Percentiles rank a stretch among this genome's conserved stretches.
phyloP scores from a whole-genome alignment of 2,797 vertebrate genomes.

The Australoheros facetus region DNA sequence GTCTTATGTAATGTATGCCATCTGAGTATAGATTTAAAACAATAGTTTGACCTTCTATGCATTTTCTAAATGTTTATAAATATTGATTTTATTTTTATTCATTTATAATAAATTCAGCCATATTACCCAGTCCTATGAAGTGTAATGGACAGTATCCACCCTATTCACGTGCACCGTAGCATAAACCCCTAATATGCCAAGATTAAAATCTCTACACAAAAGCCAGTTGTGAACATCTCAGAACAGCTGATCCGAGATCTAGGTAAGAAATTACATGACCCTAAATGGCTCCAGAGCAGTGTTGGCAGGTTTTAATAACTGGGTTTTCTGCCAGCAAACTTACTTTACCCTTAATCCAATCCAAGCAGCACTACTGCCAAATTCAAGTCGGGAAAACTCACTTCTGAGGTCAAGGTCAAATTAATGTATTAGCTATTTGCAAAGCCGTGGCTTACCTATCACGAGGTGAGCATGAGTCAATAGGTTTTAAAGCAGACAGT shows the following conservation, averaged over 20 bases:
- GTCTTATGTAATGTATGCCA: background rate
- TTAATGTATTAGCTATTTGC: conserved; percentile 18
- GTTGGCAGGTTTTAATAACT: background rate
- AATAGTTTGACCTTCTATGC: background rate
- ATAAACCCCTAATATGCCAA: background rate
- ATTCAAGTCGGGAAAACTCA: conserved; percentile 1
- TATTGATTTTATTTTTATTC: background rate
- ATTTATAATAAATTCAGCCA: background rate
- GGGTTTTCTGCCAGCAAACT: conserved; percentile 26
- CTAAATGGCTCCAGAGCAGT: conserved; percentile 19
- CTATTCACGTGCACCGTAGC: background rate
- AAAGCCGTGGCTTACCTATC: background rate
- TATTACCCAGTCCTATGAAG: background rate
- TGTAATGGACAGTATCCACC: background rate
- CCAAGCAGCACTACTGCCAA: conserved; percentile 14
- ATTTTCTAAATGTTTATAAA: background rate
- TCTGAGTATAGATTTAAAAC: background rate
- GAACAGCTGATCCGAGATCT: background rate
- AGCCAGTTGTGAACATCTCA: background rate
- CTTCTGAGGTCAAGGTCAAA: conserved; percentile 21
- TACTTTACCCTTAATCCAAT: conserved; percentile 3
- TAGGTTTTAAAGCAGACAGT: background rate
- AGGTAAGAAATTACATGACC: conserved; percentile 8
- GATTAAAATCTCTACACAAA: background rate
- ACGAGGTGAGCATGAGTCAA: background rate